These are phyloP conservation scores for Cacoxenus indagator DNA, from an alignment of 2,888 invertebrate genomes.

Conservation along the genomic window DNA sequence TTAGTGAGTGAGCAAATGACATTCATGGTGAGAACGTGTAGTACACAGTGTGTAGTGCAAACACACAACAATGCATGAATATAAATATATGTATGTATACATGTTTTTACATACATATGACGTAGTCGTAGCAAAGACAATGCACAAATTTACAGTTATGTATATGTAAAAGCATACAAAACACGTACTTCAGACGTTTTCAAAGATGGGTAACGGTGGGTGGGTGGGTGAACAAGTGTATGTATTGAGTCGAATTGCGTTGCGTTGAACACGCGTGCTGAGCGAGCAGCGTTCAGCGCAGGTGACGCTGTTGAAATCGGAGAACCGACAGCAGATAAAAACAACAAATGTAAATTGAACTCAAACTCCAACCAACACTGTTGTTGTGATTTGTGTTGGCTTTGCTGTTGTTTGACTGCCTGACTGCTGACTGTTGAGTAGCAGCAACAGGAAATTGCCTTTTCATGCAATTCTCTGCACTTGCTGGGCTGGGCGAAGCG, in stretches of 20 bases:
- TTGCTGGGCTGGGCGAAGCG: background rate
- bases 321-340: background rate
- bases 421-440: too few species aligned
- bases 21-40: too few species aligned
- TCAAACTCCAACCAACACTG: background rate
- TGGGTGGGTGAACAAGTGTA: background rate
- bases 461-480: constrained; percentile 7
- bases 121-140: background rate
- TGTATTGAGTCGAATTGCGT: background rate
- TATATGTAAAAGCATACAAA: background rate
- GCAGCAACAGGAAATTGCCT: constrained; percentile 17
- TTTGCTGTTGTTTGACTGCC: background rate
- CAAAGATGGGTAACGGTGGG: too few species aligned
- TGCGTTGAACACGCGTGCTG: constrained; percentile 1
- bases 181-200: too few species aligned
- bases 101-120: background rate
- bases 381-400: background rate
- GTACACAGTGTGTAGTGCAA: too few species aligned
- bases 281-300: background rate
- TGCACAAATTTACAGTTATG: background rate
- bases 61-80: too few species aligned
- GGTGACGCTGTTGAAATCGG: constrained; percentile 16
- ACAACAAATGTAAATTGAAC: constrained; percentile 20
- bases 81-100: background rate
- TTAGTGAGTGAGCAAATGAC: too few species aligned